Evolutionary conservation across 2,797 vertebrate genomes (phyloP), one percentile per base, ranked within the genome.

Genomic region (Loris lydekkerianus): DNA sequence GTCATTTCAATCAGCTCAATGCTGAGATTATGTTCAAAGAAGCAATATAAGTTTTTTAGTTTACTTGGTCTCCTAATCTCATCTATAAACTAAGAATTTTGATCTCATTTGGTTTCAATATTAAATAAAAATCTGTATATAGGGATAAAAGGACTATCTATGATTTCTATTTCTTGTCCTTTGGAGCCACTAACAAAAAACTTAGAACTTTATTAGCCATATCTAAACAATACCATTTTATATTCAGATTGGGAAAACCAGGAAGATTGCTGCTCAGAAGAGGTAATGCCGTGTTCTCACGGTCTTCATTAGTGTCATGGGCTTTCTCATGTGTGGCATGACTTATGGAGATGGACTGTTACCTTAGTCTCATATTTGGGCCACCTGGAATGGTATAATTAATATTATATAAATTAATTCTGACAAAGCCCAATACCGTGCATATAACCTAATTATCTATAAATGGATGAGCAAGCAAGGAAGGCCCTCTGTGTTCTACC

Each of bases 391-490:
- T 97, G 96, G 98, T 99, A 40, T 98, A 85, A 99, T 98, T 83
- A 99, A 99, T 40, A 96, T 99, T 91, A 97, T 99, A 58, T 99
- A 49, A 99, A 15, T 99, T 99, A 4, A 98, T 99, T 27, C 98
- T 99, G 88, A 99, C 99, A 96, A 99, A 99, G 98, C 99, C 98
- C 98, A 99, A 99, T 98, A 99, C 4, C 43, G 99, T 0, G 99
- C 99, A 96, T 99, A 98, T 97, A 99, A 99, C 97, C 99, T 99
- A 4, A 97, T 99, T 92, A 99, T 99, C 98, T 99, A 99, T 97
- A 99, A 99, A 93, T 98, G 99, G 40, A 99, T 99, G 99, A 99
- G 99, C 87, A 99, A 99, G 97, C 99, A 99, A 98, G 99, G 99
- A 98, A 99, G 98, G 53, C 8, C 5, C 2, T 4, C 1, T 25